phyloP scores from a whole-genome alignment of 2,113 vertebrate species.

The Zosterops pallidus region DNA sequence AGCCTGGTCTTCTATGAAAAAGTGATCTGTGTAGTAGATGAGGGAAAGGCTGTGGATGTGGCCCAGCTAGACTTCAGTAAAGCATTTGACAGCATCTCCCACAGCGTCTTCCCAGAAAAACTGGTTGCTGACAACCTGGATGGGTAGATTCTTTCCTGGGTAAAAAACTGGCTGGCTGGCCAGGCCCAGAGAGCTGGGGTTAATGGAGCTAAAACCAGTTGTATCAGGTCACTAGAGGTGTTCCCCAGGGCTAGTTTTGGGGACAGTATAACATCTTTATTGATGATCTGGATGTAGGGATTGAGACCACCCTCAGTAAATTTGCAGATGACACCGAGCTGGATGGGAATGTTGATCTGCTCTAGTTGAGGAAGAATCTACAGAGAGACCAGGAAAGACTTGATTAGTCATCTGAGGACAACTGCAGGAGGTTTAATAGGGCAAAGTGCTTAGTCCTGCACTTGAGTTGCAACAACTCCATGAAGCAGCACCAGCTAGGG shows the following conservation, averaged over 20 bases:
- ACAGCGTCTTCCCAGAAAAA: neutral
- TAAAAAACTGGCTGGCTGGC: neutral
- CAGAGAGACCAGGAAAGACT: neutral
- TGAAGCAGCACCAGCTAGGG: fast-evolving
- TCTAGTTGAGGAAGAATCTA: neutral
- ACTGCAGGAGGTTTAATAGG: neutral
- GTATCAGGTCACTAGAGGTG: no score
- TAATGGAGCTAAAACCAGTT: neutral
- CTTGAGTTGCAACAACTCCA: neutral
- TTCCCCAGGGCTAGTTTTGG: neutral
- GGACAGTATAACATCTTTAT: neutral
- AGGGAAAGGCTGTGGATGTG: neutral
- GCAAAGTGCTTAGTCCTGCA: fast-evolving
- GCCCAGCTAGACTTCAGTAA: neutral
- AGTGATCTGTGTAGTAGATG: neutral
- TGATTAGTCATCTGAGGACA: neutral
- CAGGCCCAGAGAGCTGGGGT: neutral
- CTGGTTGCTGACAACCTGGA: neutral
- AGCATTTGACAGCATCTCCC: neutral
- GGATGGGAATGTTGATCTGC: neutral
- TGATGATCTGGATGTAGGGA: neutral
- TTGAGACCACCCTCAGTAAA: neutral
- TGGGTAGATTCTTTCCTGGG: neutral
- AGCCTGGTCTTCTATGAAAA: neutral
- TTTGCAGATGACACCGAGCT: neutral